Evolutionary conservation across 2,797 vertebrate genomes (phyloP), one percentile per base, ranked within the genome.

Genomic region (Xerus rutilus): DNA sequence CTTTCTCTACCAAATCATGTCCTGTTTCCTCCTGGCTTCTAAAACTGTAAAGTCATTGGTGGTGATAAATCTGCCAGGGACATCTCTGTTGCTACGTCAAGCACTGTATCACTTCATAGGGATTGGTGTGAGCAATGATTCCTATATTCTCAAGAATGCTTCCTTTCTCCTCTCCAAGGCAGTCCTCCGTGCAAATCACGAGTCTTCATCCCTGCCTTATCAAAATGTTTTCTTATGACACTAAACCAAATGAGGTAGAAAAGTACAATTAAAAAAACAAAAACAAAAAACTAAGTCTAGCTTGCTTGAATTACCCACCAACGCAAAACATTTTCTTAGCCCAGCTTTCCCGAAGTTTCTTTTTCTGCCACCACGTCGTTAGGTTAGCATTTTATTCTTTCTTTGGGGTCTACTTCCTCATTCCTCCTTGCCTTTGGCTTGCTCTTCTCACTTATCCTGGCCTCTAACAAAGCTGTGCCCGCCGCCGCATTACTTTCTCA

Each of bases 401-500:
- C 49, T 20, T 17, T n/a, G 30, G 62, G 18, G 35, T 15, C 83
- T 3, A 0, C 12, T 35, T 83, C 87, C 6, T 6, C 0, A 1
- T 43, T 49, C 35, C n/a, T 43, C 10, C 43, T 67, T 43, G 12
- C 39, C 64, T 81, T 52, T 3, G 1, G 20, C 47, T 5, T 59
- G 70, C 14, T 28, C 82, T 90, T 43, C 62, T 84, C 32, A 0
- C 52, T 64, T 13, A 14, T 30, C 82, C 85, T 82, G 59, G 76
- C 88, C 47, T 83, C 59, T 5, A 74, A 49, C 32, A 64, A 81
- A 43, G 10, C 45, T 21, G 67, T 20, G n/a, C 43, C 69, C n/a
- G 3, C 0, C n/a, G 3, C 0, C 3, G 43, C 0, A 0, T 35
- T 39, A 73, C 47, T 52, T 87, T 43, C 13, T 7, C 35, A 7